These are phyloP conservation scores for Piscicola geometra DNA, from an alignment of 2,888 invertebrate genomes.

Conservation along the genomic window DNA sequence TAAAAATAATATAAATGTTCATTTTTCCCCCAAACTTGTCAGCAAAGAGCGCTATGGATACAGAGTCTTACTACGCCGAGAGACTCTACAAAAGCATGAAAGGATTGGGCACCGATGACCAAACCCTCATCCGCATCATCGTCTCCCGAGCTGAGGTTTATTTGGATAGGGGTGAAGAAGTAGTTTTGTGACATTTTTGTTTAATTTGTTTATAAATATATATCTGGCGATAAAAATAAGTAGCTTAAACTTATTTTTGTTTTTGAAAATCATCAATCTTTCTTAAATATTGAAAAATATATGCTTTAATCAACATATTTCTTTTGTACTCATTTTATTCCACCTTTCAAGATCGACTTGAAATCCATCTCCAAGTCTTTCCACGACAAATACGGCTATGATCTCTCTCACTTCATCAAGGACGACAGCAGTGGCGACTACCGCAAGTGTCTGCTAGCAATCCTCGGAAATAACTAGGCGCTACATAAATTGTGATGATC, in stretches of 20 bases:
- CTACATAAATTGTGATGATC: no score
- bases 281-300: no score
- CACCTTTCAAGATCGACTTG: slow-evolving; percentile 49
- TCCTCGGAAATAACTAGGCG: slow-evolving; percentile 45
- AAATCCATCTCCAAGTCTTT: slow-evolving; percentile 50
- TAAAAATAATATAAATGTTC: no score
- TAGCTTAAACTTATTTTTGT: no score
- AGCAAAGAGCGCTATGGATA: slow-evolving; percentile 49
- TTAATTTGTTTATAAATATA: no score
- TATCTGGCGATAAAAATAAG: no score
- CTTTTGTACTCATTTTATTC: slow-evolving; percentile 30
- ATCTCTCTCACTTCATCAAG: slow-evolving; percentile 47
- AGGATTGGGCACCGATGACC: slow-evolving; percentile 51
- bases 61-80: slow-evolving; percentile 51
- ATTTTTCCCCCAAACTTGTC: no score
- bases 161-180: no score
- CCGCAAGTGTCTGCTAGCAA: slow-evolving; percentile 48
- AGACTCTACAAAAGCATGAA: slow-evolving; percentile 50
- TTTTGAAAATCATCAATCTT: no score
- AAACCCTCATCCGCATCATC: slow-evolving; percentile 50
- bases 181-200: no score
- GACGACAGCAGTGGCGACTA: slow-evolving; percentile 53
- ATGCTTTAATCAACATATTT: not conserved
- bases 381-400: slow-evolving; percentile 47
- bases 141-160: slow-evolving; percentile 53